phyloP scores from a whole-genome alignment of 2,888 invertebrate genomes.

The Euspilapteryx auroguttella region DNA sequence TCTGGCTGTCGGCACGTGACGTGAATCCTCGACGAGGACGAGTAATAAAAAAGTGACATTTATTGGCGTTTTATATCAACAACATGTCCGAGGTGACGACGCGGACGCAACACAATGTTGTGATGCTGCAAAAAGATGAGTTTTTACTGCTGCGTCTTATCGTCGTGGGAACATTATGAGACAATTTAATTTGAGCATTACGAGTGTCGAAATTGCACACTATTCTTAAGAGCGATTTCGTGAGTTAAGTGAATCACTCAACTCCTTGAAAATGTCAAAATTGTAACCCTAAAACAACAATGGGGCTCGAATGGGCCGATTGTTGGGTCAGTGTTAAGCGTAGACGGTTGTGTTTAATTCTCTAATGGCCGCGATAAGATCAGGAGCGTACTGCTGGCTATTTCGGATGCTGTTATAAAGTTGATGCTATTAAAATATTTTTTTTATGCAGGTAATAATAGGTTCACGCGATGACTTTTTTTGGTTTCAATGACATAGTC shows the following conservation, averaged over 20 bases:
- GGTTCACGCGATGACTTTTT: too few relatives aligned
- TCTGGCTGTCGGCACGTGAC: slow-evolving; percentile 34
- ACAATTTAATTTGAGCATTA: slow-evolving; percentile 31
- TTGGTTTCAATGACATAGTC: too few relatives aligned
- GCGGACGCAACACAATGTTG: slow-evolving; percentile 30
- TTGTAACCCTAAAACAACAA: neutral
- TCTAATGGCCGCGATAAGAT: slow-evolving; percentile 52
- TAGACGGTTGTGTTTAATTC: slow-evolving; percentile 24
- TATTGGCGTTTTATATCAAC: slow-evolving; percentile 58
- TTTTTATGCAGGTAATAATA: too few relatives aligned
- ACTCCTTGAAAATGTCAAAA: slow-evolving; percentile 1
- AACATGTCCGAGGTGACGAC: slow-evolving; percentile 42
- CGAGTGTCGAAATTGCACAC: too few relatives aligned
- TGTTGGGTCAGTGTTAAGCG: slow-evolving; percentile 19
- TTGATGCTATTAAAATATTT: too few relatives aligned
- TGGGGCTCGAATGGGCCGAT: too few relatives aligned
- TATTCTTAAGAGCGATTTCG: too few relatives aligned
- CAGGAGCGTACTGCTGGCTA: slow-evolving; percentile 51
- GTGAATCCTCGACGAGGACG: slow-evolving; percentile 32
- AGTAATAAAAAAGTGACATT: slow-evolving; percentile 59
- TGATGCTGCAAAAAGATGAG: slow-evolving; percentile 48
- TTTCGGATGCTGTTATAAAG: slow-evolving; percentile 46
- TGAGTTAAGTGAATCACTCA: too few relatives aligned
- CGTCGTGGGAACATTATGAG: slow-evolving; percentile 14
- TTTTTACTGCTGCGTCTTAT: slow-evolving; percentile 29